Evolutionary conservation across 92 coral and sea anemone species (phyloP).

Genomic region (Isaurus tuberculatus): DNA sequence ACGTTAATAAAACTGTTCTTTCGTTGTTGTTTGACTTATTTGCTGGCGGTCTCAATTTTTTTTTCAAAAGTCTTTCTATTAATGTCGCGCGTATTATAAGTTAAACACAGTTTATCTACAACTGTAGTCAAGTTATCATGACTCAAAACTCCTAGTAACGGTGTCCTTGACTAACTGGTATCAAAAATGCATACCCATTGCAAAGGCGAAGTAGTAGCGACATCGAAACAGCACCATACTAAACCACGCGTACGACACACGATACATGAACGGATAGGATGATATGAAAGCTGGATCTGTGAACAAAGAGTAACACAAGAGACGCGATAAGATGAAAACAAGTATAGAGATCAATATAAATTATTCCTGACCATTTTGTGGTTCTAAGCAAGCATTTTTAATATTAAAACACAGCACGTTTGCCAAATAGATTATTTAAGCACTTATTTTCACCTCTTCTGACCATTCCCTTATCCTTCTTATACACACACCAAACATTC

Average conservation of each 20-base stretch:
- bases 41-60: too few relatives aligned
- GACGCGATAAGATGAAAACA: not conserved
- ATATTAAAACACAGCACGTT: too few relatives aligned
- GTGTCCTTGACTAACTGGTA: not conserved
- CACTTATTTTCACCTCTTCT: too few relatives aligned
- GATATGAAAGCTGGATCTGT: conserved; percentile 77
- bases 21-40: too few relatives aligned
- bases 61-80: too few relatives aligned
- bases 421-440: too few relatives aligned
- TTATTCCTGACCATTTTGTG: too few relatives aligned
- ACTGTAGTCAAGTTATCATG: not conserved
- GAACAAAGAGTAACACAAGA: not conserved
- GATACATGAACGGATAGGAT: conserved; percentile 62
- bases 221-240: conserved; percentile 57
- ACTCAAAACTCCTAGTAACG: not conserved
- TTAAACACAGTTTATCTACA: not conserved
- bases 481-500: too few relatives aligned
- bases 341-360: conserved; percentile 22
- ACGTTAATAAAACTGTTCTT: too few relatives aligned
- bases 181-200: conserved; percentile 65
- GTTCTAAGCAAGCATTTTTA: too few relatives aligned
- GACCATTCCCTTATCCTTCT: too few relatives aligned
- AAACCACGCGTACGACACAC: conserved; percentile 74
- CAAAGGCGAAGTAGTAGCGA: conserved; percentile 88
- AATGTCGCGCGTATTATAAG: too few relatives aligned